Base-by-base conservation (phyloP, 2,888 invertebrate genomes). In the Phyllotreta cruciferae region DNA sequence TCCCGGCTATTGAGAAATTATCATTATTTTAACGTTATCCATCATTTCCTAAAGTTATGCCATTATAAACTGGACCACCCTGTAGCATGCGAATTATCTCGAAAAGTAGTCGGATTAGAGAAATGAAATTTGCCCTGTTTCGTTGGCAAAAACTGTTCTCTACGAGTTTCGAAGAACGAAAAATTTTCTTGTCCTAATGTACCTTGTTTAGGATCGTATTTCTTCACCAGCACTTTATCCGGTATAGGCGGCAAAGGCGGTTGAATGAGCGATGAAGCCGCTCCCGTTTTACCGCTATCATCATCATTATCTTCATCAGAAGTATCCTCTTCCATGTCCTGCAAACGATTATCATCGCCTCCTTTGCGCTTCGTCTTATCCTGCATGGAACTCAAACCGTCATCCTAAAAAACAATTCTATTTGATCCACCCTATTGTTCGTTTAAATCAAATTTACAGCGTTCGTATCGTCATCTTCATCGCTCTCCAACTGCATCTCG, bases 311-410 rank as follows among this genome's bases (percentile, higher is more conserved):
- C 91, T 14, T 86, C 87, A 45, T 89, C 90, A 36, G 93, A 92
- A 62, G 93, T 94, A 78, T 94, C 93, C 74, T 96, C 95, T 74
- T 96, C 95, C 94, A 95, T 95, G 75, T 96, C 95, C 82, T 94
- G 93, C 0, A 94, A 90, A 79, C 88, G 81, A 44, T 82, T 85
- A 67, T 86, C 86, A 69, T 85, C 85, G 10, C 81, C 80, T 4
- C 74, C 72, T 35, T 72, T 84, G 79, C 75, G 81, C 82, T 75
- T 83, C 71, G 80, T 87, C 45, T 85, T 82, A 75, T 86, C 90
- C 74, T 90, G 90, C 90, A 90, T 90, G 63, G 85, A 84, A 6
- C 88, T 88, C 8, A 90, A 78, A 50, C 85, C 85, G 41, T 85
- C 81, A 41, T 85, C 79, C 77, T 78, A 62, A 36, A 8, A 54